Conservation (phyloP, 1,140 invertebrate species). For the Cherax quadricarinatus region DNA sequence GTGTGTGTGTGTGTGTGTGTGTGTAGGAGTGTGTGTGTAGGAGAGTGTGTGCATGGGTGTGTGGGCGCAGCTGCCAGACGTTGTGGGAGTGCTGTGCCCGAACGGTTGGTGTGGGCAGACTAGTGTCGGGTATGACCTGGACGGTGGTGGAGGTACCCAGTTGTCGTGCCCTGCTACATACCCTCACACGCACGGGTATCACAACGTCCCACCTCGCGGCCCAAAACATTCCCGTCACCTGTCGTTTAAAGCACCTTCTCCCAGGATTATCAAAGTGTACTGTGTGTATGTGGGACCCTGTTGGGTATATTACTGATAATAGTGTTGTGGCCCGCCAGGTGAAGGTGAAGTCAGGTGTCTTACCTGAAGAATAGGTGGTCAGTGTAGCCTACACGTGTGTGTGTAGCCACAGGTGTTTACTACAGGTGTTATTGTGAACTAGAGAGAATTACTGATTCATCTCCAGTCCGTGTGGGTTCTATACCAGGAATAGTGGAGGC, state of each 20-base stretch:
- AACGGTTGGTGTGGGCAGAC: not conserved
- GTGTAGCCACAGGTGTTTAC: not conserved
- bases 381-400: not conserved
- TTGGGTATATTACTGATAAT: not conserved
- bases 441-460: not conserved
- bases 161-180: conserved; percentile 1
- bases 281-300: not conserved
- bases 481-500: not conserved
- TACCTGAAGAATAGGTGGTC: not conserved
- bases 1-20: no score
- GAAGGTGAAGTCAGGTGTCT: not conserved
- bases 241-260: not conserved
- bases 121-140: conserved; percentile 48
- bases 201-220: not conserved
- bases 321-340: not conserved
- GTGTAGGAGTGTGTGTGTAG: no score
- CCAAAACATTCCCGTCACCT: not conserved
- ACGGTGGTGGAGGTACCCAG: conserved; percentile 32
- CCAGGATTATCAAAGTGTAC: not conserved
- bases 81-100: not conserved
- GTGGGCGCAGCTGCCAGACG: not conserved
- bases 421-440: not conserved
- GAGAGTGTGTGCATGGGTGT: no score
- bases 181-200: not conserved
- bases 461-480: not conserved